Conservation (phyloP, 2,888 invertebrate species). For the Apodemia mormo region DNA sequence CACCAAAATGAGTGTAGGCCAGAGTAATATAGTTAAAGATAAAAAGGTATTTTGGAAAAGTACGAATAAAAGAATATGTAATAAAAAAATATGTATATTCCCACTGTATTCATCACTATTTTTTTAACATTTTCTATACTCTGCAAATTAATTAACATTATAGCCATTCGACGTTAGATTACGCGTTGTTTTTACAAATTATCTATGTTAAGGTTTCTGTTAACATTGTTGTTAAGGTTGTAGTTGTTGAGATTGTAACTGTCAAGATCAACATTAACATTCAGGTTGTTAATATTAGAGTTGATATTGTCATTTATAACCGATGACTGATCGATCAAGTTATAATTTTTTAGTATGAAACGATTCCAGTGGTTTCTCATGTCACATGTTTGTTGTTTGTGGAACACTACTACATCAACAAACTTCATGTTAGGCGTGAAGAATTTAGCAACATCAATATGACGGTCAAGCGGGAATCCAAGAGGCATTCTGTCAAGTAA, state of each 20-base stretch:
- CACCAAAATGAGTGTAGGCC: no score
- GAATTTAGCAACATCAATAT: slow-evolving; percentile 81
- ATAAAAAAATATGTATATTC: no score
- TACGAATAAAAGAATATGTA: no score
- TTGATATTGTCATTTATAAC: not conserved
- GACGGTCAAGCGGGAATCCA: slow-evolving; percentile 89
- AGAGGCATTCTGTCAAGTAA: slow-evolving; percentile 84
- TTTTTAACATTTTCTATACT: slow-evolving; percentile 6
- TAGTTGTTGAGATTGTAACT: slow-evolving; percentile 11
- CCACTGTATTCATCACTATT: not conserved
- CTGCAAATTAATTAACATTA: not conserved
- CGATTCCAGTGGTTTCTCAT: slow-evolving; percentile 47
- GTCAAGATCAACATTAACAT: slow-evolving; percentile 10
- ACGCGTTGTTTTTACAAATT: not conserved
- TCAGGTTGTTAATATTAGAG: not conserved
- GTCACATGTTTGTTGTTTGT: slow-evolving; percentile 75
- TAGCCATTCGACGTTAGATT: not conserved
- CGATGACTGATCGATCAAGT: not conserved
- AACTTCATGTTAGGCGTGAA: slow-evolving; percentile 86
- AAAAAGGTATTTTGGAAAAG: no score
- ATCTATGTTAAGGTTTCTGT: slow-evolving; percentile 6
- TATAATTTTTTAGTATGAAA: not conserved
- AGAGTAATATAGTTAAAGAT: no score
- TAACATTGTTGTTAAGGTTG: not conserved
- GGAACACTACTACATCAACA: slow-evolving; percentile 84